These are phyloP conservation scores for Polyergus mexicanus DNA, from an alignment of 1,140 invertebrate species.

Conservation along the genomic window DNA sequence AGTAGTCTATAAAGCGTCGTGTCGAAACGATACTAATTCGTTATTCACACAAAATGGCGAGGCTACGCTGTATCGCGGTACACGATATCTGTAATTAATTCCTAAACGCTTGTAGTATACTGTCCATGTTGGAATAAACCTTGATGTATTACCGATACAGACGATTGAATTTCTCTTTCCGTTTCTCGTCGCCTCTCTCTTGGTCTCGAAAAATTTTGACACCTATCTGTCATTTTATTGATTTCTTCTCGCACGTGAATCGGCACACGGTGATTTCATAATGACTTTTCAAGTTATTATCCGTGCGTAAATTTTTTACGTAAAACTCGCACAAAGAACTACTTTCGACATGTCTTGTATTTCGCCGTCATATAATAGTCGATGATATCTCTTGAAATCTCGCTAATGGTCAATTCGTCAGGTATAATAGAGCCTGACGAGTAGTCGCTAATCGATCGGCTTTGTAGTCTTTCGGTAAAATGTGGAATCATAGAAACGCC, in stretches of 20 bases:
- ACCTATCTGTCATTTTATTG: neutral
- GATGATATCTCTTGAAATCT: constrained; percentile 36
- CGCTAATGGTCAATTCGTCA: constrained; percentile 33
- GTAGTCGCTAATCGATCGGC: constrained; percentile 39
- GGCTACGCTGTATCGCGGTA: constrained; percentile 6
- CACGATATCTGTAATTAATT: constrained; percentile 62
- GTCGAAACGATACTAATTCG: constrained; percentile 67
- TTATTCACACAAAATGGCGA: constrained; percentile 68
- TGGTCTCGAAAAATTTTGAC: constrained; percentile 4
- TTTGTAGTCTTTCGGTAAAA: constrained; percentile 25
- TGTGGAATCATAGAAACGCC: constrained; percentile 31
- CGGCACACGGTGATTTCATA: neutral
- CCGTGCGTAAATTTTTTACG: neutral
- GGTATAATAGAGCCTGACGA: neutral
- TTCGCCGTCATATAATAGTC: constrained; percentile 6
- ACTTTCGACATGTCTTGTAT: constrained; percentile 26
- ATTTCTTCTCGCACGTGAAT: neutral
- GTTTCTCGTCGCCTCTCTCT: neutral
- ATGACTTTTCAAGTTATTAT: neutral
- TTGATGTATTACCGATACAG: constrained; percentile 32
- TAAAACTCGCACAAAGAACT: constrained; percentile 13
- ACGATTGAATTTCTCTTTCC: neutral
- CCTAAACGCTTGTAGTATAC: constrained; percentile 35
- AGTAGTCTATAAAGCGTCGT: constrained; percentile 72
- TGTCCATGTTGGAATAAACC: constrained; percentile 10